A percentile compares a stretch with the other conserved stretches of the same genome.
phyloP scores from a whole-genome alignment of 2,888 invertebrate genomes.

The Eugnorisma glareosa region DNA sequence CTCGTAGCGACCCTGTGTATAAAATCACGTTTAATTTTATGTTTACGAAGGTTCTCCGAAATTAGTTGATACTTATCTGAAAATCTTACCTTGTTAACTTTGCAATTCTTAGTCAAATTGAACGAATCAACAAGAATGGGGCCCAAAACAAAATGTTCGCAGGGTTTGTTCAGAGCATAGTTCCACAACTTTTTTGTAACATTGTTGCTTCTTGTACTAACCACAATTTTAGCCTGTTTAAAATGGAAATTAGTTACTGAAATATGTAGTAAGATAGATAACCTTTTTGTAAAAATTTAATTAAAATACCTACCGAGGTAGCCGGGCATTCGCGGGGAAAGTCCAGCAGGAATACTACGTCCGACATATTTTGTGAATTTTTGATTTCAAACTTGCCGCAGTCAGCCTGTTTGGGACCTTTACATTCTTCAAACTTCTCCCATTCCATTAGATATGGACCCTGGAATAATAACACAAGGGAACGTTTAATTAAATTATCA shows the following conservation, averaged over 20 bases:
- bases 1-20: conserved; percentile 82
- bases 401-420: conserved; percentile 81
- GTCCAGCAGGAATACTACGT: conserved; percentile 78
- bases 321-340: conserved; percentile 80
- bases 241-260: conserved; percentile 56
- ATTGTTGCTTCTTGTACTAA: conserved; percentile 76
- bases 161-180: conserved; percentile 81
- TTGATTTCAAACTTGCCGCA: conserved; percentile 77
- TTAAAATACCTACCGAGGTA: conserved; percentile 72
- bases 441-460: conserved; percentile 79
- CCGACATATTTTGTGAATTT: conserved; percentile 78
- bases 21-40: conserved; percentile 63
- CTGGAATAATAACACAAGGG: conserved; percentile 69
- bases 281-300: conserved; percentile 35
- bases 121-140: conserved; percentile 79
- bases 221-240: conserved; percentile 79
- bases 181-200: conserved; percentile 80
- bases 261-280: conserved; percentile 35
- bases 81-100: conserved; percentile 80
- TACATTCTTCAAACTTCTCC: conserved; percentile 78
- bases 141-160: conserved; percentile 85
- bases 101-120: conserved; percentile 80
- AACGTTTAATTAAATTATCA: conserved; percentile 28
- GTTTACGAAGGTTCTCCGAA: conserved; percentile 36
- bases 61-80: conserved; percentile 47